Percentiles rank a stretch among this genome's conserved stretches.
These are phyloP conservation scores for Cecropterus lyciades DNA, from an alignment of 1,140 invertebrate genomes.

Conservation along the genomic window DNA sequence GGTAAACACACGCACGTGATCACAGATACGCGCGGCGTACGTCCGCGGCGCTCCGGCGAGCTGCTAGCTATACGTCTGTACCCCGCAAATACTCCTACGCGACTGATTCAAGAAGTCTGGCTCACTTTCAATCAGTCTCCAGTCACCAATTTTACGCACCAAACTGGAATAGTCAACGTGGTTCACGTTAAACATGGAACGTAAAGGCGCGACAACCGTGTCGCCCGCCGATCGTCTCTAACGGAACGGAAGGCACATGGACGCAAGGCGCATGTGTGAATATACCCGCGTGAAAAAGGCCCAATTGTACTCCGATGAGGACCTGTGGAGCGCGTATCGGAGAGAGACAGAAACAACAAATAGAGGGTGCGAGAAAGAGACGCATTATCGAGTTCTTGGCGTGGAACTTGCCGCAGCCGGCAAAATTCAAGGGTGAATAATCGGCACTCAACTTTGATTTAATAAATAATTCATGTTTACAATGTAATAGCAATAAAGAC, in stretches of 20 bases:
- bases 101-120: conserved; percentile 3
- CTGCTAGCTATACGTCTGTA: conserved; percentile 1
- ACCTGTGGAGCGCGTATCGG: conserved; percentile 25
- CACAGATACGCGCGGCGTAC: conserved; percentile 44
- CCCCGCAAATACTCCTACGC: conserved; percentile 30
- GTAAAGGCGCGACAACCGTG: conserved; percentile 42
- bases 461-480: conserved; percentile 20
- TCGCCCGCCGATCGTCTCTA: conserved; percentile 51
- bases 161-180: conserved; percentile 59
- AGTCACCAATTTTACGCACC: conserved; percentile 74
- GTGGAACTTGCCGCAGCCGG: conserved; percentile 27
- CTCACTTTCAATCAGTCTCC: conserved; percentile 49
- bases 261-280: conserved; percentile 27
- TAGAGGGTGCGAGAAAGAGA: conserved; percentile 30
- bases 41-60: not conserved
- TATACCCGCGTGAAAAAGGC: conserved; percentile 21
- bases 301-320: conserved; percentile 22
- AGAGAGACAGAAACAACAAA: conserved; percentile 26
- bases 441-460: conserved; percentile 22
- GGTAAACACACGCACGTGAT: conserved; percentile 71
- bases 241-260: conserved; percentile 29
- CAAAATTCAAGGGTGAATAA: conserved; percentile 23
- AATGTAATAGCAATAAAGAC: not conserved
- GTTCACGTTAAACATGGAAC: conserved; percentile 56
- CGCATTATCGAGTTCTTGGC: not conserved